Evolutionary conservation across 2,888 invertebrate species (phyloP).

Genomic region (Cancer borealis): DNA sequence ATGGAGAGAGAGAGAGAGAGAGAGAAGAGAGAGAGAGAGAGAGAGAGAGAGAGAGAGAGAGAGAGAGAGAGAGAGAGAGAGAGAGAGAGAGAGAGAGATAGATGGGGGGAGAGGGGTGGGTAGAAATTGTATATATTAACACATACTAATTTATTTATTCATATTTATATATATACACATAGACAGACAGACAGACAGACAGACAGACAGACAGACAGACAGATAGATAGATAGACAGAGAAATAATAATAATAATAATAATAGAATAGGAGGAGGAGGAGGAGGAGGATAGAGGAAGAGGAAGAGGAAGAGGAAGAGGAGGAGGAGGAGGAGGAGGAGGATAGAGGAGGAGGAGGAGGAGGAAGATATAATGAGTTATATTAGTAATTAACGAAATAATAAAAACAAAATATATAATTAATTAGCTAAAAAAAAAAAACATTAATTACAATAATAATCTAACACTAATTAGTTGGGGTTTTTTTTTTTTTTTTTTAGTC

Average conservation of each 20-base stretch:
- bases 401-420: no score
- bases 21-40: no score
- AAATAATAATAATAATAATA: background rate
- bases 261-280: background rate
- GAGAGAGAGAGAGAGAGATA: background rate
- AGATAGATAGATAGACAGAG: background rate
- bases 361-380: background rate
- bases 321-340: constrained; percentile 4
- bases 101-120: background rate
- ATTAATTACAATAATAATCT: background rate
- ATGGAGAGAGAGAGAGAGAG: no score
- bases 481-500: no score
- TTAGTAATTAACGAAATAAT: no score
- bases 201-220: constrained; percentile 47
- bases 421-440: background rate
- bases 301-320: no score
- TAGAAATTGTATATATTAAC: background rate
- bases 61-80: constrained; percentile 20
- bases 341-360: background rate
- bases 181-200: background rate
- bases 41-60: constrained; percentile 20
- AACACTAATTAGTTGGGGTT: background rate
- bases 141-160: background rate
- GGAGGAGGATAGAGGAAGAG: background rate
- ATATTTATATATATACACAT: background rate